Base-by-base conservation (phyloP, 2,113 vertebrate genomes). In the Hipposideros armiger region DNA sequence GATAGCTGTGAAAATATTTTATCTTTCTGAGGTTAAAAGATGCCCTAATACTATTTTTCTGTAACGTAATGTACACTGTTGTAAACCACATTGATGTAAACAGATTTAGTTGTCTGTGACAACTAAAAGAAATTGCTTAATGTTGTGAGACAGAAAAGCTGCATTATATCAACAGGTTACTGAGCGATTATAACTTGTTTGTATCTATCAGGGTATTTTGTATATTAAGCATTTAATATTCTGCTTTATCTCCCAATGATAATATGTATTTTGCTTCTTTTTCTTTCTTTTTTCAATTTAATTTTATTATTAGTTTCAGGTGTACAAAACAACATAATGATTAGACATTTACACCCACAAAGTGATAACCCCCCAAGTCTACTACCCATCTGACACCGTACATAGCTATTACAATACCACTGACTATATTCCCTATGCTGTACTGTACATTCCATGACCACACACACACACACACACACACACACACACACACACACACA, bases 91-190 rank as follows among this genome's bases (percentile, higher is more conserved):
- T 5, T 4, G 2, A 32, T 67, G 5, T 84, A 64, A 76, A 60
- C 40, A 90, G 69, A 80, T 84, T 78, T 97, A 92, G 42, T 7
- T 7, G 8, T 73, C 50, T 80, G 9, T 30, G 58, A 90, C 95
- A 90, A 66, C 94, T 94, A n/a, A 84, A 91, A 95, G 91, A 96
- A 96, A 67, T 94, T 77, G 42, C 45, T 94, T 74, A 84, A 42
- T 77, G n/a, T 87, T 87, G 8, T 32, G 2, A 87, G n/a, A 56
- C 82, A 73, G 30, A 42, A 97, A 96, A 30, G 66, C 50, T 45
- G 0, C 69, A 87, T 86, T 56, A 3, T 92, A 89, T 90, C 26
- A 66, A 64, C 85, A 58, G 50, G 4, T 78, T 97, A 47, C 58
- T 86, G 28, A 90, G n/a, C 83, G 78, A 72, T 6, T 77, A 17